phyloP scores from a whole-genome alignment of 2,888 invertebrate genomes.

The Gastrophysa polygoni region DNA sequence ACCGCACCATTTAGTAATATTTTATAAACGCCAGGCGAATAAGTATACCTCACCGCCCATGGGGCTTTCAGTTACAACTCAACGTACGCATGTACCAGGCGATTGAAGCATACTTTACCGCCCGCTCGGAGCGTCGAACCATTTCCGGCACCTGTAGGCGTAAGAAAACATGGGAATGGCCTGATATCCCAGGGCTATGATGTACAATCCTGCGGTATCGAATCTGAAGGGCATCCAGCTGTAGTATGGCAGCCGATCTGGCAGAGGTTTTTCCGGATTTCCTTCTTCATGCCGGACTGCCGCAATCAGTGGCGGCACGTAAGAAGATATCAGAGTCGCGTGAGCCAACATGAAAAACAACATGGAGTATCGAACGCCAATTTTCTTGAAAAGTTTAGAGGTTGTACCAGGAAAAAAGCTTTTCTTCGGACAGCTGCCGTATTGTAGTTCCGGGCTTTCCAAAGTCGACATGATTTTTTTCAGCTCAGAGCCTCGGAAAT shows the following conservation, averaged over 20 bases:
- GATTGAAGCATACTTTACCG: no score
- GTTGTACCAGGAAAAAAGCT: constrained; percentile 42
- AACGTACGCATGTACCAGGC: no score
- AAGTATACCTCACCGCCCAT: no score
- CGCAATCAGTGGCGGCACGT: constrained; percentile 45
- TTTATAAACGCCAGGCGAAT: no score
- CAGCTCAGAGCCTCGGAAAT: constrained; percentile 39
- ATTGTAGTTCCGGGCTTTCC: constrained; percentile 43
- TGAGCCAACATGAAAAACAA: constrained; percentile 47
- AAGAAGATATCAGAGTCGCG: constrained; percentile 47
- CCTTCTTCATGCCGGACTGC: constrained; percentile 29
- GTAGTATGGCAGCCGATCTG: constrained; percentile 46
- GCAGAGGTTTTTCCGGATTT: constrained; percentile 30
- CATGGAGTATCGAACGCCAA: constrained; percentile 45
- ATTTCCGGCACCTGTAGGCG: constrained; percentile 33
- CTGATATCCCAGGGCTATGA: constrained; percentile 51
- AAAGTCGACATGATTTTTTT: constrained; percentile 42
- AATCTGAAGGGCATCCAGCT: constrained; percentile 53
- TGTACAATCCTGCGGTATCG: constrained; percentile 44
- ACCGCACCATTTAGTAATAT: no score
- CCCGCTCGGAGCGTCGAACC: no score
- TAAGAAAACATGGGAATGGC: constrained; percentile 50
- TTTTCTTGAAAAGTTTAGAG: constrained; percentile 40
- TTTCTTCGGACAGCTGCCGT: constrained; percentile 36
- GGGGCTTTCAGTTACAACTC: no score